Evolutionary conservation across 2,113 vertebrate species (phyloP), one percentile per base, ranked within the genome.

Genomic region (Solea solea): DNA sequence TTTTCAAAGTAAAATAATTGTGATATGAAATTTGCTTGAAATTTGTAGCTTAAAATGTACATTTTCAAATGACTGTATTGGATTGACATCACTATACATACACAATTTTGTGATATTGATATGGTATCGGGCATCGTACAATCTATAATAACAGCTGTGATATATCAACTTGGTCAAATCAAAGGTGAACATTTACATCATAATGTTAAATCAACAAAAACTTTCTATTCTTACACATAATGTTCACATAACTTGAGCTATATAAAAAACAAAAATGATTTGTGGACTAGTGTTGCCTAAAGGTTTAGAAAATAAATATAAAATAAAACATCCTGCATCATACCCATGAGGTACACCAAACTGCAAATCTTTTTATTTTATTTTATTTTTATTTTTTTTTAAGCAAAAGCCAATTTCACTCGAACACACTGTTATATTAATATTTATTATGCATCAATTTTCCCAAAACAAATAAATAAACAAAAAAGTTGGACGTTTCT

Each of bases 401-500:
- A 3, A 10, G 8, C 10, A 42, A 25, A 49, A 41, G 16, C 8
- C 9, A 4, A 9, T 54, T 72, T 45, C 5, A n/a, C 56, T 25
- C 15, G 9, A 34, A 54, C 11, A 50, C 12, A 13, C 53, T 57
- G 27, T 57, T 46, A 13, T 50, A 50, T 50, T 50, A 76, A 69
- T 73, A 73, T 72, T 50, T 3, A 75, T 69, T 48, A 8, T 59
- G 39, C 51, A 59, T 69, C 75, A 66, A 46, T 61, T 71, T 60
- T 34, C 5, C 34, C 3, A 34, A 34, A 34, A 34, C 0, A 34
- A 34, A 21, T 21, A 21, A 21, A 21, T 21, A 21, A 34, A 34
- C 3, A 3, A 45, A 52, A 59, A 50, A 21, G 21, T 68, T 56
- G 10, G 12, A 52, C 55, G 48, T 28, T n/a, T 34, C 46, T 7